Base-by-base conservation (phyloP, 1,140 invertebrate species). In the Cotesia chilonis region DNA sequence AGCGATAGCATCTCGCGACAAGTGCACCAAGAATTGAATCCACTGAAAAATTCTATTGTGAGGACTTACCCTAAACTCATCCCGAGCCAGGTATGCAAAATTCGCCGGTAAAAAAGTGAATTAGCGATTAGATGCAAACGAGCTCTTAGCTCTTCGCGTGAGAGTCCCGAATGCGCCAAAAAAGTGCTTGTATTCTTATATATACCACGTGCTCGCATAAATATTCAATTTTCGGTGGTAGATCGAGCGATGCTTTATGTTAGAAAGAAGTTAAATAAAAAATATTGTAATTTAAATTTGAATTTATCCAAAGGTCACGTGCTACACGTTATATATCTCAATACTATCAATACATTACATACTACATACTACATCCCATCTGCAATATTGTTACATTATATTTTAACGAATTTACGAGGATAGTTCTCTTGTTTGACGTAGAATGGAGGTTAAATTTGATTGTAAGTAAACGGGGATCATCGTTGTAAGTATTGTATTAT, bases 211-310 rank as follows among this genome's bases (percentile, higher is more conserved):
- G 71, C 71, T 55, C 38, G 37, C 47, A 72, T 68, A 72, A 68
- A 52, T 68, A 72, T 65, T 65, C 63, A 72, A 72, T 72, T 69
- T 70, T 73, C 41, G 41, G 41, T 9, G 6, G 41, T 10, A 47
- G 28, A 28, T 28, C 28, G 28, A 28, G 28, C 28, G 28, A 28
- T 28, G 28, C 28, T 28, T 28, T 28, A 28, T 28, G 28, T 28
- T 28, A 1, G 28, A 28, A 28, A 28, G 37, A 36, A 60, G 35
- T 20, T 20, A 7, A 64, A 71, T 51, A 64, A 47, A 52, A n/a
- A n/a, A 20, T 51, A 36, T 12, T 59, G 28, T 38, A 73, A 73
- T 75, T 69, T 75, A 38, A 75, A 75, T 75, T 55, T 54, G 63
- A 74, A 71, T 61, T 37, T 14, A 63, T 35, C 41, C 10, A 47